phyloP scores from a whole-genome alignment of 2,113 vertebrate genomes.

The Scytalopus superciliaris region DNA sequence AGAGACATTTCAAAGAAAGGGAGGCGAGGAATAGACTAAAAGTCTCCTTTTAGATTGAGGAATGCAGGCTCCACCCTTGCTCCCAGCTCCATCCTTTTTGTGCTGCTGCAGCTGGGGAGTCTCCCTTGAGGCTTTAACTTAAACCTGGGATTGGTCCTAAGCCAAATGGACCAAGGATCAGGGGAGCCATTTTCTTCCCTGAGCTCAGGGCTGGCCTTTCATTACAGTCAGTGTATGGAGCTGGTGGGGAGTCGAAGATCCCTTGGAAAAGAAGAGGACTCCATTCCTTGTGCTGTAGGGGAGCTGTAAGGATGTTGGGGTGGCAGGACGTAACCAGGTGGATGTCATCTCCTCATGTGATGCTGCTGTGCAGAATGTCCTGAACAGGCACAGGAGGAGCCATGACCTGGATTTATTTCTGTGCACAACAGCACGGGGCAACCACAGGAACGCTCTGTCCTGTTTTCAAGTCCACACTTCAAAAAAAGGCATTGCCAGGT shows the following conservation, averaged over 20 bases:
- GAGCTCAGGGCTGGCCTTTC: not conserved
- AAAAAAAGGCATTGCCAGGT: not conserved
- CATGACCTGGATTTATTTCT: not conserved
- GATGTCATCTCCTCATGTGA: not conserved
- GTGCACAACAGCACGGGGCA: not conserved
- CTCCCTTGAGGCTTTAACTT: constrained; percentile 59
- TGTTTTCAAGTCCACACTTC: not conserved
- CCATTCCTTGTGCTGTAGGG: not conserved
- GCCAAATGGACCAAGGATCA: constrained; percentile 64
- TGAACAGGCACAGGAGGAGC: not conserved
- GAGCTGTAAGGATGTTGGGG: not conserved
- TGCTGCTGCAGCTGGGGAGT: constrained; percentile 62
- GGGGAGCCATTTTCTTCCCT: not conserved
- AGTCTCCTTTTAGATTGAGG: constrained; percentile 63
- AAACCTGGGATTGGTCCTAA: constrained; percentile 24
- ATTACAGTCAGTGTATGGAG: not conserved
- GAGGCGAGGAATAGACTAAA: constrained; percentile 58
- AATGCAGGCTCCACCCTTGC: constrained; percentile 67
- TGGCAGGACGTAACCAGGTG: not conserved
- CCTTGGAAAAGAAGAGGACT: not conserved
- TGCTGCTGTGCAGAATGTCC: not conserved
- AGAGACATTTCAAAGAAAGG: constrained; percentile 67
- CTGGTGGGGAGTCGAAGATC: not conserved
- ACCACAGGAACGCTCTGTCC: not conserved
- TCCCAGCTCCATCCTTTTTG: constrained; percentile 60